phyloP scores from a whole-genome alignment of 1,140 invertebrate species.

The Portunus trituberculatus region DNA sequence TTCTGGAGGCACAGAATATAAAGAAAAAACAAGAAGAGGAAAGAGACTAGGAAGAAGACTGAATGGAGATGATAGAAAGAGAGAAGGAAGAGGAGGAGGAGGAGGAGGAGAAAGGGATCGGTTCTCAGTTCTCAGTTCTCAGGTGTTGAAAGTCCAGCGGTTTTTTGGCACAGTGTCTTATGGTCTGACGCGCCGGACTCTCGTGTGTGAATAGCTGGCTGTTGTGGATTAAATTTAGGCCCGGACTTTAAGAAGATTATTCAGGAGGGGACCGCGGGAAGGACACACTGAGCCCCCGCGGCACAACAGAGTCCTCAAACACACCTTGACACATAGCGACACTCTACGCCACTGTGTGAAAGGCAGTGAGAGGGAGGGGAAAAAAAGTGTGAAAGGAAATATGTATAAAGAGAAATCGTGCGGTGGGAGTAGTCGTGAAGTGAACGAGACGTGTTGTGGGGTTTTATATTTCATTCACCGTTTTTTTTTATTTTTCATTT shows the following conservation, averaged over 20 bases:
- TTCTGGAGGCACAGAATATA: no score
- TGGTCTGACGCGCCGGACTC: neutral
- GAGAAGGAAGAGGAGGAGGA: neutral
- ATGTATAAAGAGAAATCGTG: neutral
- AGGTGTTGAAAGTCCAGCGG: neutral
- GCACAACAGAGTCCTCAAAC: neutral
- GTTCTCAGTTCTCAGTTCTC: neutral
- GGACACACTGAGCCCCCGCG: neutral
- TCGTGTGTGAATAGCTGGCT: neutral
- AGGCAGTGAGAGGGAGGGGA: neutral
- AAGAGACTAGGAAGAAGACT: neutral
- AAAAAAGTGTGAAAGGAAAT: neutral
- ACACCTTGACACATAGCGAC: neutral
- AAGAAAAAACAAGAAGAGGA: neutral
- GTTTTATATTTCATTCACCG: neutral
- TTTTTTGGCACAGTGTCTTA: neutral
- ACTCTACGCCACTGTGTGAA: neutral
- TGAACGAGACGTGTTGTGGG: neutral
- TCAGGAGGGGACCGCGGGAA: neutral
- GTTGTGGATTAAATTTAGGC: neutral
- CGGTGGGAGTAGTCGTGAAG: neutral
- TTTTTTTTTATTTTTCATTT: neutral
- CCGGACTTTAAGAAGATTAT: neutral
- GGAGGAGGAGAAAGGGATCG: neutral
- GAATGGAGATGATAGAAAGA: neutral